Evolutionary conservation across 1,140 invertebrate genomes (phyloP).

Genomic region (Laodelphax striatellus): DNA sequence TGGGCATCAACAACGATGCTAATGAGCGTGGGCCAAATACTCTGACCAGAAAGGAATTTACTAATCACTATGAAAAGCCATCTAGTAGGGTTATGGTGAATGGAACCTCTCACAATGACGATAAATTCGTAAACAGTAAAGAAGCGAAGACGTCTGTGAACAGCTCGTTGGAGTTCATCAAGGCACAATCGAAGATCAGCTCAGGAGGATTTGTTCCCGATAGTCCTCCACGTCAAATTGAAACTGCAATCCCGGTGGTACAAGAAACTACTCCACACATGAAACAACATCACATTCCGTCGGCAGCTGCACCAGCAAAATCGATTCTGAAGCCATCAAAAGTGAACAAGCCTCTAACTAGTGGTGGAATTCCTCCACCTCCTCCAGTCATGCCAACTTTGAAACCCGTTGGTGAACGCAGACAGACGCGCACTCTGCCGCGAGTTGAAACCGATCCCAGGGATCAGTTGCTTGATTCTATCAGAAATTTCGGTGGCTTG

Average conservation of each 20-base stretch:
- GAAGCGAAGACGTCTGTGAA: not conserved
- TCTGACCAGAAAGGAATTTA: no score
- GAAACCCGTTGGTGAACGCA: conserved; percentile 6
- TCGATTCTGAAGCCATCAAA: conserved; percentile 32
- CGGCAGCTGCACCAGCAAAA: conserved; percentile 36
- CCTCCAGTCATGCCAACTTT: conserved; percentile 13
- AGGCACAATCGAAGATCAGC: conserved; percentile 7
- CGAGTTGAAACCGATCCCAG: conserved; percentile 38
- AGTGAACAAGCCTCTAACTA: conserved; percentile 27
- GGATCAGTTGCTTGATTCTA: conserved; percentile 55
- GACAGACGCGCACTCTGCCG: conserved; percentile 2
- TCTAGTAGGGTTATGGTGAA: not conserved
- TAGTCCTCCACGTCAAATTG: conserved; percentile 1
- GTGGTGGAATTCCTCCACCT: conserved; percentile 8
- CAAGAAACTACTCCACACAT: not conserved
- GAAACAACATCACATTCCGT: conserved; percentile 18
- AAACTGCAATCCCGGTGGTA: not conserved
- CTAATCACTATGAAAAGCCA: not conserved
- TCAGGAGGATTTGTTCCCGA: conserved; percentile 9
- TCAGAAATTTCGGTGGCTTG: conserved; percentile 52
- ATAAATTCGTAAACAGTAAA: not conserved
- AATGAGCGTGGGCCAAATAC: no score
- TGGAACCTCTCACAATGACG: not conserved
- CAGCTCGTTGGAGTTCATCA: not conserved
- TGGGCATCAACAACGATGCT: conserved; percentile 18